Conservation (phyloP, 2,888 invertebrate species). For the Seladonia tumulorum region DNA sequence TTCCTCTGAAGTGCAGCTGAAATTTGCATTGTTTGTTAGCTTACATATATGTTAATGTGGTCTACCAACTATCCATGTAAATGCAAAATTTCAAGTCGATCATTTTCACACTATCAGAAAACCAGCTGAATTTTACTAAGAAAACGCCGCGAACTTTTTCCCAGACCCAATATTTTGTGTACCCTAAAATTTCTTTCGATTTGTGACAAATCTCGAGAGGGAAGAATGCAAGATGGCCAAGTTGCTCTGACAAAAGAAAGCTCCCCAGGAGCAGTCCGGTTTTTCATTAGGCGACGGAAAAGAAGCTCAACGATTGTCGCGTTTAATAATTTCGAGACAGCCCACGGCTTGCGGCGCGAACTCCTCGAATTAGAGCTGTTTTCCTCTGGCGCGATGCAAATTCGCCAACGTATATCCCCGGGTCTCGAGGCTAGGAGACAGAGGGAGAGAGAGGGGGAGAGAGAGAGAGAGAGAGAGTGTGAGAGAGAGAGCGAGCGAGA, state of each 20-base stretch:
- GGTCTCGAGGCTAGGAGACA: not conserved
- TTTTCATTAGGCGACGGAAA: not conserved
- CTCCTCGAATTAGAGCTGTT: constrained; percentile 10
- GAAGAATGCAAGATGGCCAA: not conserved
- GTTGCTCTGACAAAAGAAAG: not conserved
- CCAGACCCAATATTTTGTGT: no score
- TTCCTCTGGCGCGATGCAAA: constrained; percentile 4
- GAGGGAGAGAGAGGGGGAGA: not conserved
- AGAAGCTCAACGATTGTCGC: not conserved
- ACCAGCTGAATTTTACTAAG: no score
- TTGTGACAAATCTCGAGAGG: not conserved
- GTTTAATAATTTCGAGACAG: not conserved
- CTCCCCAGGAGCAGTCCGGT: not conserved
- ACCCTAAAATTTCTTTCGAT: not conserved
- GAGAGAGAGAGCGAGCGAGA: not conserved
- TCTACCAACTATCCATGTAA: not conserved
- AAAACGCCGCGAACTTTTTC: no score
- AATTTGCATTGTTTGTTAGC: not conserved
- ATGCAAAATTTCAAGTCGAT: not conserved
- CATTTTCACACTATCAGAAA: no score
- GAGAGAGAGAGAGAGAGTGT: not conserved
- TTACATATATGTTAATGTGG: not conserved
- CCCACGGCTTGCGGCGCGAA: not conserved
- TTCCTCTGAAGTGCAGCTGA: no score
- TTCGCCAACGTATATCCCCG: not conserved